Conservation (phyloP, 2,113 vertebrate species). For the Otus sunia region DNA sequence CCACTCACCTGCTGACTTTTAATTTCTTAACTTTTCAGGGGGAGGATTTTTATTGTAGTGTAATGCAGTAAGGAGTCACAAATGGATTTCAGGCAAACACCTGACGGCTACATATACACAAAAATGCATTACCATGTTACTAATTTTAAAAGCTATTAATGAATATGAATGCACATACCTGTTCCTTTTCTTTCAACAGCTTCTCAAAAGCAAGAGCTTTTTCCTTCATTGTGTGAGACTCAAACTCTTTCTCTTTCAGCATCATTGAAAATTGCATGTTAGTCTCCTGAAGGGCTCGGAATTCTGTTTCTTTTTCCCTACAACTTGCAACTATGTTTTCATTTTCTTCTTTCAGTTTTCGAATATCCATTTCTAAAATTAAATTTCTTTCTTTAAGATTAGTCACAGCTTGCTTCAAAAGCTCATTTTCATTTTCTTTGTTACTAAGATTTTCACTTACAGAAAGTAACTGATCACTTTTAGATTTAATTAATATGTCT, state of each 20-base stretch:
- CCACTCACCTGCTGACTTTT: neutral
- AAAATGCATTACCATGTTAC: neutral
- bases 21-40: neutral
- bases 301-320: conserved; percentile 90
- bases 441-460: conserved; percentile 86
- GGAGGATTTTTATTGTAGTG: neutral
- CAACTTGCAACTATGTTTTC: conserved; percentile 80
- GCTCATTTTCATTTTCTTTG: conserved; percentile 92
- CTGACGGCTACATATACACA: neutral
- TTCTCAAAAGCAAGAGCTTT: conserved; percentile 91
- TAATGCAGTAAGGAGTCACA: neutral
- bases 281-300: conserved; percentile 92
- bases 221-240: conserved; percentile 85
- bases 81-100: neutral
- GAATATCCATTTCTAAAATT: conserved; percentile 88
- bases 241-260: conserved; percentile 92
- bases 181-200: conserved; percentile 91
- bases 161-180: conserved; percentile 76
- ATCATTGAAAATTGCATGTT: conserved; percentile 96
- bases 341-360: conserved; percentile 91
- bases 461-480: conserved; percentile 88
- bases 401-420: conserved; percentile 94
- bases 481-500: conserved; percentile 93
- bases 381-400: conserved; percentile 93
- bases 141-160: neutral